These are phyloP conservation scores for Tympanuchus pallidicinctus DNA, from an alignment of 2,113 vertebrate species.

Conservation along the genomic window DNA sequence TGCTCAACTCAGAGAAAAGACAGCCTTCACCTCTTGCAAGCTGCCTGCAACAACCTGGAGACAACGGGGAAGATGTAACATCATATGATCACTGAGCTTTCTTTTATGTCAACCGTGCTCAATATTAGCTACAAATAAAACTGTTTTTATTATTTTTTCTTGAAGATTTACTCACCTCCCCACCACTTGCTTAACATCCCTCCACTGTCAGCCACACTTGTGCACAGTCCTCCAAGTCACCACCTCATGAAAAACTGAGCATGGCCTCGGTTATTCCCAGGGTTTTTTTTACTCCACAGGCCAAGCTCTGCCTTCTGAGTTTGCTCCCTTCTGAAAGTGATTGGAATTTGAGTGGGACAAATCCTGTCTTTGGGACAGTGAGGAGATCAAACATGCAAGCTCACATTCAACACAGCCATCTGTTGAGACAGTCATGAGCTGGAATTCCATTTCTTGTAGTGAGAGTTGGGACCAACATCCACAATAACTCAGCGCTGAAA, in stretches of 20 bases:
- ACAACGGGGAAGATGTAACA: neutral
- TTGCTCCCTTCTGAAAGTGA: neutral
- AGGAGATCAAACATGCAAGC: neutral
- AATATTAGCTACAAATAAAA: neutral
- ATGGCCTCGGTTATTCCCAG: neutral
- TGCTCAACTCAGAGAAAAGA: neutral
- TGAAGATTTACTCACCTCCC: neutral
- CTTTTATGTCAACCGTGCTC: neutral
- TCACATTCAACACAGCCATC: neutral
- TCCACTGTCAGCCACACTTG: neutral
- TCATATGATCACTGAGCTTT: neutral
- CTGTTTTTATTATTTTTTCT: neutral
- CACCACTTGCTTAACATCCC: neutral
- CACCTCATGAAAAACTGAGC: neutral
- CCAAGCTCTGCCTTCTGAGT: neutral
- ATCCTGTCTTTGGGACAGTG: neutral
- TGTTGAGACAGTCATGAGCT: neutral
- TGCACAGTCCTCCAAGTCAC: rapidly evolving
- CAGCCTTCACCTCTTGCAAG: neutral
- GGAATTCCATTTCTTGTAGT: conserved; percentile 44
- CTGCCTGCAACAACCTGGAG: neutral
- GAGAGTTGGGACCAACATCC: conserved; percentile 26
- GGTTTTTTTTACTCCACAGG: neutral
- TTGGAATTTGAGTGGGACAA: neutral
- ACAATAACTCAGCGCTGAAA: conserved; percentile 56